Evolutionary conservation across 2,888 invertebrate species (phyloP), one percentile per base, ranked within the genome.

Genomic region (Molorchus minor): DNA sequence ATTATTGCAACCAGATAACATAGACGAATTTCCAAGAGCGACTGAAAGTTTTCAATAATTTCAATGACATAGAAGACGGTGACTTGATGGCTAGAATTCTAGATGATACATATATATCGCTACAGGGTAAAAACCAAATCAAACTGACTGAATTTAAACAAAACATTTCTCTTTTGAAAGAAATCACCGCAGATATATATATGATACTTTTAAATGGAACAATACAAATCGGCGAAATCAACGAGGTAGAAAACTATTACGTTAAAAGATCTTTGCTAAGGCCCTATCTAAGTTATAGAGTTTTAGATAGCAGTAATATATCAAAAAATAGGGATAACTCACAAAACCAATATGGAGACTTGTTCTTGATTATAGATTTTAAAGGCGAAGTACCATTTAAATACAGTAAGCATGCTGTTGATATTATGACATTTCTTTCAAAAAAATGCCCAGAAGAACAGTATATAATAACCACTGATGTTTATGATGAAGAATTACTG

Each of bases 221-320:
- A 3, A 3, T 43, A n/a, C 15, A n/a, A 3, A 7, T 47, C 3
- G 56, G 56, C 5, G n/a, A 33, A 4, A 33, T n/a, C 5, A 10
- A 5, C 16, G 56, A 56, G 13, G n/a, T 43, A 13, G 56, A 46
- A 20, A 40, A 33, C 12, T 56, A 47, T n/a, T 47, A 56, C 20
- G 25, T 56, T 16, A 35, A 49, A 25, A 56, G 56, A 33, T 17
- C 40, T 4, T 17, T 56, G 1, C 20, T n/a, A 12, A 20, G 33
- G 8, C 47, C 56, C 3, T 2, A 33, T 10, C 16, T 56, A 1
- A 30, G 36, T 1, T 17, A 47, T 2, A 12, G 17, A 12, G 47
- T 56, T 12, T 21, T 56, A 12, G 19, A 47, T 4, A 17, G 47
- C 7, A 33, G 17, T 13, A 47, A 47, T 17, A n/a, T 56, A n/a